Evolutionary conservation across 2,113 vertebrate species (phyloP), one percentile per base, ranked within the genome.

Genomic region (Alces alces): DNA sequence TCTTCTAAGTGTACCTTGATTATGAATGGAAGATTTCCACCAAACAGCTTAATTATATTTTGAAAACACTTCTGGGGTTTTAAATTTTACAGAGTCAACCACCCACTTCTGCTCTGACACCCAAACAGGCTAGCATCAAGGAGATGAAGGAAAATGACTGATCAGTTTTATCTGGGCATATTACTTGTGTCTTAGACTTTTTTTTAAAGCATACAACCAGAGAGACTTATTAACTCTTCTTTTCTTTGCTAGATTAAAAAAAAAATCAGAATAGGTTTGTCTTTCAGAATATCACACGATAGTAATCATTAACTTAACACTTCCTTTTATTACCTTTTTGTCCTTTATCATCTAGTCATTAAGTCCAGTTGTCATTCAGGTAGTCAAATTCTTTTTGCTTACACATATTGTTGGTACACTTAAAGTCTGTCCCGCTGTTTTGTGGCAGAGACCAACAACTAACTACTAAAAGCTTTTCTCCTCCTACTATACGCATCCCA

Each of bases 41-140:
- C 82, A 36, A 58, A 14, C 61, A 79, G 66, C 88, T 92, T 95
- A 97, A 96, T 97, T 93, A 84, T 90, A 79, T 83, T 96, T 97
- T 94, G 58, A 89, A 95, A 91, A 82, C 36, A 83, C 7, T 70
- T 87, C 58, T 47, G 52, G 43, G 12, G 12, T 85, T 36, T 93
- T 39, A 64, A n/a, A 27, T 39, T 78, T 94, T 73, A 21, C 82
- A 33, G 60, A 83, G 50, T 47, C 91, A 78, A 64, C 39, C 52
- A 82, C 57, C 45, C 14, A 28, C 27, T 61, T 83, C 84, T 55
- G 70, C 3, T 83, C 57, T 79, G 28, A 60, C 54, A 86, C 76
- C 54, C 60, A 79, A 55, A 45, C 13, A 13, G 13, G 54, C 70
- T 30, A 14, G 2, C 70, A 64, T 27, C 57, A 43, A 79, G 83